Evolutionary conservation across 2,113 vertebrate genomes (phyloP).

Genomic region (Oreochromis niloticus): DNA sequence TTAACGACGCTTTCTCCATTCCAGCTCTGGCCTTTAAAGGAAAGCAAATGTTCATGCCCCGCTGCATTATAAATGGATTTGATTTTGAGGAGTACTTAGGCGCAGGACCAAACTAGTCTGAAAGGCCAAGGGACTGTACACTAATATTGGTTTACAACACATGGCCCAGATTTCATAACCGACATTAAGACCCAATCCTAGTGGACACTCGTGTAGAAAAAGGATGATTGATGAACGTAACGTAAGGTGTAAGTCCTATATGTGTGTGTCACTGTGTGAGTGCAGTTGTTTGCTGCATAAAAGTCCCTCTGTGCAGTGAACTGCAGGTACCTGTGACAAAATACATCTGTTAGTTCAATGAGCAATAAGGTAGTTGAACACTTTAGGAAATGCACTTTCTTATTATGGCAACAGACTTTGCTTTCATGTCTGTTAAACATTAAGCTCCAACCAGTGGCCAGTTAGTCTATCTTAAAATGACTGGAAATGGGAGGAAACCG

Average conservation of each 20-base stretch:
- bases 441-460: neutral
- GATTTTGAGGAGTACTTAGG: conserved; percentile 70
- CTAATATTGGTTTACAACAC: conserved; percentile 63
- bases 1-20: conserved; percentile 31
- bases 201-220: conserved; percentile 55
- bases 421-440: neutral
- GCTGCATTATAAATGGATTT: conserved; percentile 62
- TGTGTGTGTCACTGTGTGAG: neutral
- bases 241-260: neutral
- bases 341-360: neutral
- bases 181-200: conserved; percentile 58
- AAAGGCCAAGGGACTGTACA: conserved; percentile 63
- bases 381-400: neutral
- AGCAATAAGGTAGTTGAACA: neutral
- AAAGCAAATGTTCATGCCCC: conserved; percentile 56
- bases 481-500: neutral
- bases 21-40: conserved; percentile 20
- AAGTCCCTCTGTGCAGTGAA: neutral
- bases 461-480: neutral
- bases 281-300: neutral
- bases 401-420: neutral
- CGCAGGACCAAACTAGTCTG: conserved; percentile 57
- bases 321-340: neutral
- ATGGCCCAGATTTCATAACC: conserved; percentile 65
- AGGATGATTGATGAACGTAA: conserved; percentile 64